Evolutionary conservation across 2,113 vertebrate genomes (phyloP).

Genomic region (Toxostoma redivivum): DNA sequence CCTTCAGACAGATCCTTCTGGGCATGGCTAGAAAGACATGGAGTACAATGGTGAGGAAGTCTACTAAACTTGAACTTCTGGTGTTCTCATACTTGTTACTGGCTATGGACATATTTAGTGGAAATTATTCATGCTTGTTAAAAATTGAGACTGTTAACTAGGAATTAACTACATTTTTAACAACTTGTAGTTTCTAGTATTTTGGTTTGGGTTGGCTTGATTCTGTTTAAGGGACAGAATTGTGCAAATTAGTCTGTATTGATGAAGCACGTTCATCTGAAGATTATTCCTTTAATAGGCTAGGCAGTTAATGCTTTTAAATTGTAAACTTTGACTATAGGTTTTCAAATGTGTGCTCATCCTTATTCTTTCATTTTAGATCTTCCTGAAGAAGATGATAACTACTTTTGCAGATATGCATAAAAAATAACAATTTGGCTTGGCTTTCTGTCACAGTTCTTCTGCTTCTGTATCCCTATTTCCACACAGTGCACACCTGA

Average conservation of each 20-base stretch:
- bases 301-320: background rate
- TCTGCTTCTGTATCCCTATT: background rate
- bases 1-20: background rate
- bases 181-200: background rate
- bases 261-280: background rate
- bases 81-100: background rate
- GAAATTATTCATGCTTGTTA: background rate
- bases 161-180: background rate
- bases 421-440: background rate
- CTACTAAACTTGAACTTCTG: constrained; percentile 14
- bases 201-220: background rate
- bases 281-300: background rate
- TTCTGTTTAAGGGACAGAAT: background rate
- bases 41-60: constrained; percentile 39
- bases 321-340: background rate
- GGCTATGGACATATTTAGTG: background rate
- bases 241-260: background rate
- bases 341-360: background rate
- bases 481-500: background rate
- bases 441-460: background rate
- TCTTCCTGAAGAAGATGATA: background rate
- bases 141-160: background rate
- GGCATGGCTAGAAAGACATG: background rate
- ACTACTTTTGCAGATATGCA: background rate
- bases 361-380: background rate